Evolutionary conservation across 1,140 invertebrate genomes (phyloP).

Genomic region (Agrilus planipennis): DNA sequence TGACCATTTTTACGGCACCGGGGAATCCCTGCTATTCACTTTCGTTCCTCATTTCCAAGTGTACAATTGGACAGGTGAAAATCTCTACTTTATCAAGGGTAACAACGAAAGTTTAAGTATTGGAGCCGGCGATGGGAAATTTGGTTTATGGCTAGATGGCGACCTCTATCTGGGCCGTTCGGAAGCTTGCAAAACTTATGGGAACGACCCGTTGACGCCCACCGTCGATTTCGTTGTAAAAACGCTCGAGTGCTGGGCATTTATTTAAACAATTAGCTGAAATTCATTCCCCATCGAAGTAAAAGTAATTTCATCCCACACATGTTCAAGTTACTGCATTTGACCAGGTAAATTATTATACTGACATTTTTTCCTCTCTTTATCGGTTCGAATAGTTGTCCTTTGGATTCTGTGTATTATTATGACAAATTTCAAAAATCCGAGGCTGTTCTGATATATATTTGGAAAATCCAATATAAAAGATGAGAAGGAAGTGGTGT

Average conservation of each 20-base stretch:
- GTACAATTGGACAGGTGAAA: slow-evolving; percentile 96
- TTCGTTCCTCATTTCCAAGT: slow-evolving; percentile 82
- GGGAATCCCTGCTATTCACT: slow-evolving; percentile 90
- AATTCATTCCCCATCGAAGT: too few relatives aligned
- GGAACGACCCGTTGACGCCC: slow-evolving; percentile 83
- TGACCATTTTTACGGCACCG: slow-evolving; percentile 97
- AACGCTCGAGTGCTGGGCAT: slow-evolving; percentile 92
- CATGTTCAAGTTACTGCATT: too few relatives aligned
- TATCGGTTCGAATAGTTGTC: too few relatives aligned
- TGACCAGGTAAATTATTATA: too few relatives aligned
- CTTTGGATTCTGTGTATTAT: too few relatives aligned
- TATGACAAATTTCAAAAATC: too few relatives aligned
- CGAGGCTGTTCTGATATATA: too few relatives aligned
- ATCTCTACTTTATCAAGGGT: slow-evolving; percentile 96
- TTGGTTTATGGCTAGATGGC: slow-evolving; percentile 94
- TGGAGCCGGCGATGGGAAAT: slow-evolving; percentile 93
- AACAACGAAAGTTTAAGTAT: slow-evolving; percentile 91
- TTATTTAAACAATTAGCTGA: too few relatives aligned
- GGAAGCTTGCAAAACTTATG: slow-evolving; percentile 89
- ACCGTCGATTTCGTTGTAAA: slow-evolving; percentile 94
- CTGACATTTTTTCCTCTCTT: too few relatives aligned
- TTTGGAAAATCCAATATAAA: too few relatives aligned
- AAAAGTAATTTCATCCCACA: too few relatives aligned
- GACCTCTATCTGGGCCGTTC: slow-evolving; percentile 92
- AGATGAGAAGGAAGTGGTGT: too few relatives aligned